These are phyloP conservation scores for Melierax canorus DNA, from an alignment of 2,113 vertebrate genomes.

Conservation along the genomic window DNA sequence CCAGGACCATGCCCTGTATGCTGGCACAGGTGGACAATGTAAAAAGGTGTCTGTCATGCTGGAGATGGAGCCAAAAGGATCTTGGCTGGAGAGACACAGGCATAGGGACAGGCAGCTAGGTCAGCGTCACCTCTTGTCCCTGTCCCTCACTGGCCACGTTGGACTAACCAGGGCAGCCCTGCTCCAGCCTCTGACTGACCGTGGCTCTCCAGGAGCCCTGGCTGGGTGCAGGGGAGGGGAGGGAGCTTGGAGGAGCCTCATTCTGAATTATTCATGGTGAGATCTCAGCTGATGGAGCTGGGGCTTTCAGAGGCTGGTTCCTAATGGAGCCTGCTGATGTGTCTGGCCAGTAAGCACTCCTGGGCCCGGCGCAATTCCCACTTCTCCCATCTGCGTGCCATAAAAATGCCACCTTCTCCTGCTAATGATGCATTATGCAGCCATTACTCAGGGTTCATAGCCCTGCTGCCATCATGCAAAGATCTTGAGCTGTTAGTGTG, in stretches of 20 bases:
- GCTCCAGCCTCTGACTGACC: neutral
- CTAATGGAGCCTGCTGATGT: slow-evolving; percentile 25
- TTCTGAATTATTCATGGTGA: slow-evolving; percentile 55
- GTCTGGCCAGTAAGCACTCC: slow-evolving; percentile 19
- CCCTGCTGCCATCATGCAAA: neutral
- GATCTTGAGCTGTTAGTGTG: neutral
- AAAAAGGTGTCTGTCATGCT: neutral
- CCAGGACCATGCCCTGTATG: too few relatives aligned
- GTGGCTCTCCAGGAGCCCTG: neutral
- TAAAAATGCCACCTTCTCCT: slow-evolving; percentile 5
- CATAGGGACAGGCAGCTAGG: neutral
- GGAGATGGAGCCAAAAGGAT: neutral
- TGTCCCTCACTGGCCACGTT: neutral
- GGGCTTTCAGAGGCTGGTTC: neutral
- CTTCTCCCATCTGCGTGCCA: neutral
- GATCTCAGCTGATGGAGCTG: neutral
- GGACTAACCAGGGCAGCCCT: neutral
- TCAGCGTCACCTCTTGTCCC: fast-evolving
- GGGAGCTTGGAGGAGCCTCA: neutral
- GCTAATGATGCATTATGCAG: neutral
- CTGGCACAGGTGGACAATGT: neutral
- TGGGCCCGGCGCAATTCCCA: slow-evolving; percentile 40
- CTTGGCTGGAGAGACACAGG: neutral
- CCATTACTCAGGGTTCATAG: neutral
- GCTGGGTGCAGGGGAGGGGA: neutral